These are phyloP conservation scores for Pachyramphus minor DNA, from an alignment of 2,113 vertebrate genomes.

Conservation along the genomic window DNA sequence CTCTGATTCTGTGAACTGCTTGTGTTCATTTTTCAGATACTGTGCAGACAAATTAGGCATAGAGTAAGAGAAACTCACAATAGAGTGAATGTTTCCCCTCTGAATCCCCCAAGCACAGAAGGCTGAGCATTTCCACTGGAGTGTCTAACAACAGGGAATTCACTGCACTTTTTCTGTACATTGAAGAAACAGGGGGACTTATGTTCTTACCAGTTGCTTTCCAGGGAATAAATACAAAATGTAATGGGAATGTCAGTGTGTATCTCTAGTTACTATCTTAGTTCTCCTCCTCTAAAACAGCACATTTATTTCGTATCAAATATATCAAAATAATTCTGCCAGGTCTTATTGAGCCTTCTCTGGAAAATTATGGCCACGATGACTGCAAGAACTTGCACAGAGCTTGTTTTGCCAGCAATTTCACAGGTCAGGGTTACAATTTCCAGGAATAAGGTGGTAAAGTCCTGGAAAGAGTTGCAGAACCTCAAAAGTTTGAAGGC, in stretches of 20 bases:
- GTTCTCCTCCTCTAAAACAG: not conserved
- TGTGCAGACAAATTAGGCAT: not conserved
- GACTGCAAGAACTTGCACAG: not conserved
- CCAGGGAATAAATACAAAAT: not conserved
- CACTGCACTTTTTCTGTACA: not conserved
- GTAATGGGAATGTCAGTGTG: not conserved
- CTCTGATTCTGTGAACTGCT: not conserved
- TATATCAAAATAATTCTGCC: slow-evolving; percentile 6
- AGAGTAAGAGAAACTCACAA: not conserved
- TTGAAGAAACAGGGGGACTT: not conserved
- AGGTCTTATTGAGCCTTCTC: not conserved
- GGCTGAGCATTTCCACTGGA: not conserved
- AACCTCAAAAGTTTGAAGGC: not conserved
- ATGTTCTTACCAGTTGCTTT: not conserved
- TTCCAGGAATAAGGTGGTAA: slow-evolving; percentile 33
- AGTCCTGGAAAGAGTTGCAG: not conserved
- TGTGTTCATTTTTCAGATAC: not conserved
- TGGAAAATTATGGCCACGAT: not conserved
- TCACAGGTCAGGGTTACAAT: not conserved
- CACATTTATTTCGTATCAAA: not conserved
- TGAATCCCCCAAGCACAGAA: not conserved
- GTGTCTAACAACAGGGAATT: not conserved
- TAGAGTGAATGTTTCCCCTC: not conserved
- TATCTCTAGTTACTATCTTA: not conserved
- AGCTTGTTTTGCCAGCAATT: slow-evolving; percentile 44